A percentile compares a stretch with the other conserved stretches of the same genome.
Evolutionary conservation across 2,797 vertebrate genomes (phyloP).

Genomic region (Rhinichthys osculus): DNA sequence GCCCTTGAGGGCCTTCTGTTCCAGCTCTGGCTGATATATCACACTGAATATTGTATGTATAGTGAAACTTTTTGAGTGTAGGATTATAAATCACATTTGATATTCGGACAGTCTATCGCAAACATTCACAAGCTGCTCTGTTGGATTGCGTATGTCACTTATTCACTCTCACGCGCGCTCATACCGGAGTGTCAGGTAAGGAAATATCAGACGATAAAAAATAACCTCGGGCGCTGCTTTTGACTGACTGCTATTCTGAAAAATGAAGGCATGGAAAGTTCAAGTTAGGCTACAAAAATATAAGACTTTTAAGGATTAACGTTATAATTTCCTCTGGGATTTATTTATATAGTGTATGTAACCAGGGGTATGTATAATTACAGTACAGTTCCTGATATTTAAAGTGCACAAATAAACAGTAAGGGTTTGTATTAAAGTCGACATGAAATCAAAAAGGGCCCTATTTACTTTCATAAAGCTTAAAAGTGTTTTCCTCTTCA

Average conservation of each 20-base stretch:
- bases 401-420: neutral
- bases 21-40: conserved; percentile 16
- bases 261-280: conserved; percentile 29
- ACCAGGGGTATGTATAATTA: conserved; percentile 1
- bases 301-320: conserved; percentile 9
- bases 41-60: conserved; percentile 38
- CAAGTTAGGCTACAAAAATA: conserved; percentile 34
- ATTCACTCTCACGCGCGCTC: conserved; percentile 13
- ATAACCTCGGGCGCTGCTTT: conserved; percentile 36
- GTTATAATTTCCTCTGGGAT: conserved; percentile 13
- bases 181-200: conserved; percentile 28
- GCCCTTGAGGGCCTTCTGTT: conserved; percentile 19
- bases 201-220: conserved; percentile 30
- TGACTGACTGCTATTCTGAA: conserved; percentile 26
- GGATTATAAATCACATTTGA: conserved; percentile 27
- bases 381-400: neutral
- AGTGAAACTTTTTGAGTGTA: conserved; percentile 32
- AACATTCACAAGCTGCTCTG: conserved; percentile 19
- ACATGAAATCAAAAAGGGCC: neutral
- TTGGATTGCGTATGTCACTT: neutral
- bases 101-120: conserved; percentile 8
- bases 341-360: neutral
- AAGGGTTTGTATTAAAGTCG: neutral
- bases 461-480: neutral
- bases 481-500: neutral